Base-by-base conservation (phyloP, 2,797 vertebrate species). In the Peromyscus nudipes region DNA sequence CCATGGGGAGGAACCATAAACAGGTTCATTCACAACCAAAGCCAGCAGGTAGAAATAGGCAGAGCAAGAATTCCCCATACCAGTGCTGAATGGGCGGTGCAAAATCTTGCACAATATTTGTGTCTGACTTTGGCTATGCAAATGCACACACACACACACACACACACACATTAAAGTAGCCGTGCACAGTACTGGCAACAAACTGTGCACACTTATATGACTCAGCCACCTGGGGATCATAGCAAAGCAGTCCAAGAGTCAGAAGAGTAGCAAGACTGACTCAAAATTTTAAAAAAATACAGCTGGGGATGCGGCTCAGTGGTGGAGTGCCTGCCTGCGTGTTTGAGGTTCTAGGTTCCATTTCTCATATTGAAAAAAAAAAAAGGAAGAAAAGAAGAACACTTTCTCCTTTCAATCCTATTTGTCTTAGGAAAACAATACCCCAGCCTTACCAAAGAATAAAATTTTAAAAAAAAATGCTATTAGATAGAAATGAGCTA, bases 11-110 rank as follows among this genome's bases (percentile, higher is more conserved):
- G 29, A 19, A 49, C 19, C 27, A 27, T 12, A 19, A 34, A 55
- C 43, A 80, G 4, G 10, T 19, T 40, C 4, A 4, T n/a, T 46
- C 2, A 3, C 16, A 7, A 46, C 40, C 34, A 60, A 79, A 1
- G 27, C 9, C 13, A 9, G 64, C 75, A 46, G 23, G 23, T 57
- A 37, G 46, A 17, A 43, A 90, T 40, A 52, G 10, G 16, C 49
- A 55, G 25, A 40, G 17, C 1, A 21, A 85, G 84, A 77, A 80
- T 49, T 25, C 46, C 6, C 9, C 46, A 49, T 89, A 27, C 52
- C 27, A 5, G n/a, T 12, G 2, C 64, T 52, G 13, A 12, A 17
- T 2, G 34, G 46, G 2, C 1, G 7, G 13, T 40, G 29, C 3
- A 73, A 71, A 88, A 76, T 2, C 4, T 37, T 65, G 8, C 62